Conservation (phyloP, 2,888 invertebrate species). For the Heliconius cydno region DNA sequence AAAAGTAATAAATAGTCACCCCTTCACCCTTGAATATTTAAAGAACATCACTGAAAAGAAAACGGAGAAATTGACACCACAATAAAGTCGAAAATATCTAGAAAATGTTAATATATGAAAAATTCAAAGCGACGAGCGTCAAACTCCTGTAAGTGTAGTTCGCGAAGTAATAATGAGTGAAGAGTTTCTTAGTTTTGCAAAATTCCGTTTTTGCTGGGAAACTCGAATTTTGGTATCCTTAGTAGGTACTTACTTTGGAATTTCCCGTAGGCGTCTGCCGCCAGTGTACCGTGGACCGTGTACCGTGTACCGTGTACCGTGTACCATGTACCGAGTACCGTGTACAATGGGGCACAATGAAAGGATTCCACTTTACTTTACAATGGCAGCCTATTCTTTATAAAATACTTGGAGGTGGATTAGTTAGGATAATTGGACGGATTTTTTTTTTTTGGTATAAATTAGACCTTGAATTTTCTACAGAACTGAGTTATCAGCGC, state of each 20-base stretch:
- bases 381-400: too few relatives aligned
- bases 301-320: too few relatives aligned
- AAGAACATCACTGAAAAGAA: neutral
- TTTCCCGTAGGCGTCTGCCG: neutral
- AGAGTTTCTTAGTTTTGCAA: constrained; percentile 31
- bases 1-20: too few relatives aligned
- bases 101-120: constrained; percentile 19
- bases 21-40: neutral
- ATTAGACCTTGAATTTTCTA: too few relatives aligned
- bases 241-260: constrained; percentile 16
- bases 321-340: too few relatives aligned
- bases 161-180: constrained; percentile 30
- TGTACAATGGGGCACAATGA: too few relatives aligned
- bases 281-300: too few relatives aligned
- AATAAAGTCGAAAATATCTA: neutral
- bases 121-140: constrained; percentile 14
- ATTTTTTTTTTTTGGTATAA: too few relatives aligned
- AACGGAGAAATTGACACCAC: neutral
- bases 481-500: too few relatives aligned
- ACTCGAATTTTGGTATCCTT: constrained; percentile 8
- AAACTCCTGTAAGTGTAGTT: constrained; percentile 19
- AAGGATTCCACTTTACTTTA: too few relatives aligned
- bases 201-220: constrained; percentile 18
- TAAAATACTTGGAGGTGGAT: too few relatives aligned
- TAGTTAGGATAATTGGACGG: too few relatives aligned